Conservation (phyloP, 2,797 vertebrate species). For the Pseudochaenichthys georgianus region DNA sequence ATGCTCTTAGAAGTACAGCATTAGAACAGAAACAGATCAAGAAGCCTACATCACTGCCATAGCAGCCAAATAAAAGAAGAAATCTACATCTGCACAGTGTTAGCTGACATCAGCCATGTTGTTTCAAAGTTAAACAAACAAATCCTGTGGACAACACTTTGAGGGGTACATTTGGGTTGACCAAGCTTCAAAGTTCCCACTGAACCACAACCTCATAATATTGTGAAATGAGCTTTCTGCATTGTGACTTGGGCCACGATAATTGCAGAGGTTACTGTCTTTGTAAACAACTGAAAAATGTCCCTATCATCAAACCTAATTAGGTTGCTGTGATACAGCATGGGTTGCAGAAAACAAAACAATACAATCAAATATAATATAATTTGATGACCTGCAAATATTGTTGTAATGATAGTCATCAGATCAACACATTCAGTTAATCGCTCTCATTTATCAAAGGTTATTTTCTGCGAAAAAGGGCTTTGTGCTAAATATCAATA, state of each 20-base stretch:
- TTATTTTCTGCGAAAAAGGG: slow-evolving; percentile 14
- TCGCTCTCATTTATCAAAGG: slow-evolving; percentile 60
- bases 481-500: slow-evolving; percentile 1
- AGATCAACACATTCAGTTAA: slow-evolving; percentile 47
- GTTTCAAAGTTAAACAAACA: slow-evolving; percentile 34
- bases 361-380: slow-evolving; percentile 44
- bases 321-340: slow-evolving; percentile 29
- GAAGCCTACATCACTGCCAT: neutral
- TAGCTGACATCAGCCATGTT: slow-evolving; percentile 26
- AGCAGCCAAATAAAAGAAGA: slow-evolving; percentile 19
- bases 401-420: slow-evolving; percentile 41
- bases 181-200: slow-evolving; percentile 34
- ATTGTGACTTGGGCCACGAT: slow-evolving; percentile 55
- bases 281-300: slow-evolving; percentile 52
- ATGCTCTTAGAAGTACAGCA: neutral
- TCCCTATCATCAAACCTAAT: slow-evolving; percentile 42
- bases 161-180: slow-evolving; percentile 36
- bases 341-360: slow-evolving; percentile 48
- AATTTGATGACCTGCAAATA: slow-evolving; percentile 61
- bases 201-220: slow-evolving; percentile 55
- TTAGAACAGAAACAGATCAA: neutral
- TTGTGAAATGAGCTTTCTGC: slow-evolving; percentile 58
- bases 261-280: slow-evolving; percentile 65
- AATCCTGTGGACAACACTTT: slow-evolving; percentile 32
- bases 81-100: slow-evolving; percentile 33